Evolutionary conservation across 1,140 invertebrate species (phyloP).

Genomic region (Muscidifurax raptorellus): DNA sequence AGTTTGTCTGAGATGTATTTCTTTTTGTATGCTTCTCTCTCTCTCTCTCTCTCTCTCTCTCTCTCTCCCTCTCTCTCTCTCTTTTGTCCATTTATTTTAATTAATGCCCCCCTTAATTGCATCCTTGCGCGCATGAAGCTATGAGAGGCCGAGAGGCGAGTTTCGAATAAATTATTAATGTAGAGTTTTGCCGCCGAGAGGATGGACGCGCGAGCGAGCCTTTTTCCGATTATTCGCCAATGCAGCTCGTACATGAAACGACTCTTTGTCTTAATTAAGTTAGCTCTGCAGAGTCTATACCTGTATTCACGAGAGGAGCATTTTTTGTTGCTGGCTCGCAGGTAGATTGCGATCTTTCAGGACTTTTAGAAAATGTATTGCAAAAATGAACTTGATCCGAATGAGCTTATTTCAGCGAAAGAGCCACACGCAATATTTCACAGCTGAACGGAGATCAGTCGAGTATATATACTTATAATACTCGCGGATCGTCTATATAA

Average conservation of each 20-base stretch:
- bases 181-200: slow-evolving; percentile 16
- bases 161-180: slow-evolving; percentile 45
- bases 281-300: no score
- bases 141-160: neutral
- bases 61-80: neutral
- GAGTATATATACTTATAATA: neutral
- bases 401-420: neutral
- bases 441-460: neutral
- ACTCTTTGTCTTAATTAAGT: slow-evolving; percentile 37
- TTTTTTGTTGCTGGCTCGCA: neutral
- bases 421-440: neutral
- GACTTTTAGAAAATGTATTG: no score
- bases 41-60: slow-evolving; percentile 3
- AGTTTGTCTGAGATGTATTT: neutral
- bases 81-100: slow-evolving; percentile 41
- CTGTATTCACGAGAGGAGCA: neutral
- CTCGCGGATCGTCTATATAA: slow-evolving; percentile 2
- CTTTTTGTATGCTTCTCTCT: neutral
- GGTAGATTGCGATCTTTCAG: no score
- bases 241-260: slow-evolving; percentile 18
- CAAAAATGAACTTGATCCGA: neutral
- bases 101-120: slow-evolving; percentile 42
- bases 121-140: slow-evolving; percentile 20
- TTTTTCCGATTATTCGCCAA: slow-evolving; percentile 35
- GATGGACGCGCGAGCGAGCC: slow-evolving; percentile 2